Conservation (phyloP, 2,113 vertebrate genomes). For the Tapirus terrestris region DNA sequence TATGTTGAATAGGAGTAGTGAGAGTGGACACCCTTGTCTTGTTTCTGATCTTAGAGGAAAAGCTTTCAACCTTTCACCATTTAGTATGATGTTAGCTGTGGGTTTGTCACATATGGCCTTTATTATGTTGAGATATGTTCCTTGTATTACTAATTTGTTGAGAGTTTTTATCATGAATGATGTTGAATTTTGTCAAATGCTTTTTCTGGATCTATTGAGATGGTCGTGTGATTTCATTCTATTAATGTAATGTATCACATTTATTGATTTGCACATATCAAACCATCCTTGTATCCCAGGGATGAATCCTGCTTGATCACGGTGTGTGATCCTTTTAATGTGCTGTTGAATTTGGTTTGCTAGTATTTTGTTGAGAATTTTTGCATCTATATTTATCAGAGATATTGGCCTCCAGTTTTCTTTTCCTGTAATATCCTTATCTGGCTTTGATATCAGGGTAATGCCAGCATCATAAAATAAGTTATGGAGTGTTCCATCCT, state of each 20-base stretch:
- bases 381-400: background rate
- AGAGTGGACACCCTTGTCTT: background rate
- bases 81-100: background rate
- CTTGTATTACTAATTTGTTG: background rate
- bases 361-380: background rate
- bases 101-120: background rate
- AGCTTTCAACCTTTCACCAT: background rate
- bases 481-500: background rate
- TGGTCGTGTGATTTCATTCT: background rate
- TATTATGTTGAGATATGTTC: background rate
- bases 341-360: background rate
- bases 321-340: background rate
- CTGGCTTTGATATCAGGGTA: background rate
- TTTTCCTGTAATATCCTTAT: background rate
- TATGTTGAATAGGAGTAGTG: background rate
- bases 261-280: background rate
- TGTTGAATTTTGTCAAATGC: background rate
- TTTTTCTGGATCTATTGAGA: background rate
- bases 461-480: background rate
- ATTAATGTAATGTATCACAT: background rate
- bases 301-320: background rate
- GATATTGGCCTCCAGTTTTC: background rate
- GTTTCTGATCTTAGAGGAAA: background rate
- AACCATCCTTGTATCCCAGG: background rate
- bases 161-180: background rate